Conservation (phyloP, 2,113 vertebrate genomes). For the Phocoena sinus region DNA sequence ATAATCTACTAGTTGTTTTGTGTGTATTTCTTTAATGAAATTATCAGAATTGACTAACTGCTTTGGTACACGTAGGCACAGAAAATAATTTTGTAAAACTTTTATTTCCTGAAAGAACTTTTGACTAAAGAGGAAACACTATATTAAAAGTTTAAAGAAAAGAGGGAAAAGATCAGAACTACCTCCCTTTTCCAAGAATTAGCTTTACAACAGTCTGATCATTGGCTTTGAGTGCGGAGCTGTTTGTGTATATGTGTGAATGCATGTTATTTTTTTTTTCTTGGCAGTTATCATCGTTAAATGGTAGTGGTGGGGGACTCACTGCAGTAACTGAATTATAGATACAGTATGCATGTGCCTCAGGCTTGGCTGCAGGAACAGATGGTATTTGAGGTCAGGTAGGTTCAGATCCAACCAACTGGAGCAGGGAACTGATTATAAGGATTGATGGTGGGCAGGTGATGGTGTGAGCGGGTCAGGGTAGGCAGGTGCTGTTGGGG, state of each 20-base stretch:
- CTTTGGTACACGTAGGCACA: neutral
- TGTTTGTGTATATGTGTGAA: neutral
- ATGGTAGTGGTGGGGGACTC: neutral
- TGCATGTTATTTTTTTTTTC: neutral
- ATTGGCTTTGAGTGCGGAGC: neutral
- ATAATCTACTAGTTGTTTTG: neutral
- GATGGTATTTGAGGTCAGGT: conserved; percentile 19
- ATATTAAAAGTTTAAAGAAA: neutral
- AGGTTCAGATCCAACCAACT: conserved; percentile 13
- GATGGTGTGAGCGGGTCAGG: neutral
- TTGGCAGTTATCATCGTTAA: neutral
- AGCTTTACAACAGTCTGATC: neutral
- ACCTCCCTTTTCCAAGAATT: neutral
- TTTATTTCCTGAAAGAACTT: neutral
- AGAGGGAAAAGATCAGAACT: neutral
- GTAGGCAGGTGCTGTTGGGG: neutral
- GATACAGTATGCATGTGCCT: neutral
- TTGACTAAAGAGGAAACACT: neutral
- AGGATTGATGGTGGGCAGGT: conserved; percentile 41
- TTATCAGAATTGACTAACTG: neutral
- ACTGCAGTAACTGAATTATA: neutral
- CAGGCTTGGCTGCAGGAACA: neutral
- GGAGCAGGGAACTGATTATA: neutral
- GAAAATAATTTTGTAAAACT: neutral
- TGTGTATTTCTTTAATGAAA: neutral